Evolutionary conservation across 2,797 vertebrate species (phyloP).

Genomic region (Halcyon chelicuti): DNA sequence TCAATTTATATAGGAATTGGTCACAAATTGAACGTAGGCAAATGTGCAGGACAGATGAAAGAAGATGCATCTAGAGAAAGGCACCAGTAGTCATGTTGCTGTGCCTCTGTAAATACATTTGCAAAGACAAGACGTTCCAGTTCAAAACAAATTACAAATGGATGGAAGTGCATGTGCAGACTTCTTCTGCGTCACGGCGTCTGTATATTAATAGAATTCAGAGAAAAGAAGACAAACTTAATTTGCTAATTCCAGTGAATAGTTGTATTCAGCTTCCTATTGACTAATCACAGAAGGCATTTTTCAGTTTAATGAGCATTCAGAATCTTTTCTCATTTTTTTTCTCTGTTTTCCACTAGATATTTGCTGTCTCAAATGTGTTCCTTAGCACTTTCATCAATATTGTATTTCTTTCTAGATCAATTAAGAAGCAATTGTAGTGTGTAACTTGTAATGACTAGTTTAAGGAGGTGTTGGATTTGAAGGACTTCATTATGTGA

Average conservation of each 20-base stretch:
- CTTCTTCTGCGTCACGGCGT: background rate
- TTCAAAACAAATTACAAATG: conserved; percentile 3
- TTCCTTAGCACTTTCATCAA: background rate
- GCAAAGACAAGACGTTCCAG: background rate
- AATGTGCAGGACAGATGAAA: background rate
- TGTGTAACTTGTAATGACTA: background rate
- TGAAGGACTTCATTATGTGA: background rate
- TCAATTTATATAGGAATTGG: background rate
- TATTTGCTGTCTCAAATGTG: background rate
- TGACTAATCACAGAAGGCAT: background rate
- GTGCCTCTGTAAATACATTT: background rate
- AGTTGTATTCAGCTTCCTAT: conserved; percentile 4
- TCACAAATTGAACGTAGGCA: background rate
- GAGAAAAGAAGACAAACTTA: conserved; percentile 4
- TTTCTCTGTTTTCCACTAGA: background rate
- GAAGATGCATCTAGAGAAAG: background rate
- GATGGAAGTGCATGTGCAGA: background rate
- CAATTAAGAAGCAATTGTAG: background rate
- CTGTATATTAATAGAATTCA: conserved; percentile 34
- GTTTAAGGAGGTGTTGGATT: background rate
- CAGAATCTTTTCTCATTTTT: background rate
- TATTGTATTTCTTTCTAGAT: conserved; percentile 2
- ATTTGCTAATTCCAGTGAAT: conserved; percentile 38
- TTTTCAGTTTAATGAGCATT: conserved; percentile 24
- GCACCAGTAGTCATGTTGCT: background rate